A percentile compares a stretch with the other conserved stretches of the same genome.
Conservation (phyloP, 2,797 vertebrate species). For the Ptychobarbus kaznakovi region DNA sequence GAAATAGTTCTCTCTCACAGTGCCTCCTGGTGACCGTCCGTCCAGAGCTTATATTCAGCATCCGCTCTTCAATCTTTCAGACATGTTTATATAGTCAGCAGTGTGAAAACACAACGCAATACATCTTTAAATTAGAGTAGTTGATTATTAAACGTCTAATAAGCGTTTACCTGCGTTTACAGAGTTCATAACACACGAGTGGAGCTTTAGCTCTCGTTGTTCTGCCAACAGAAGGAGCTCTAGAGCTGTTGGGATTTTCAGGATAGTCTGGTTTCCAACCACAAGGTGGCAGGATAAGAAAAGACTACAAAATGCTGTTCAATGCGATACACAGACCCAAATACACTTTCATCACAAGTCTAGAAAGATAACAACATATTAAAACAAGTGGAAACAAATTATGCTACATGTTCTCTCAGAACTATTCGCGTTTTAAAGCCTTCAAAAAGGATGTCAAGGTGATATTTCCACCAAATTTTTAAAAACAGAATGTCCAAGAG, state of each 20-base stretch:
- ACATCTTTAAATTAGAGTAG: neutral
- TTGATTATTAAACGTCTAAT: neutral
- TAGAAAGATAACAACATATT: neutral
- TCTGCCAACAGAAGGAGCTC: neutral
- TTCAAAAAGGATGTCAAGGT: neutral
- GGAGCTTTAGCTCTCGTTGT: neutral
- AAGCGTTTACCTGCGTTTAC: neutral
- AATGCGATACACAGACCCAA: neutral
- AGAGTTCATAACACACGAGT: neutral
- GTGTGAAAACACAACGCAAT: neutral
- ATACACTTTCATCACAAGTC: neutral
- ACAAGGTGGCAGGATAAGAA: conserved; percentile 8
- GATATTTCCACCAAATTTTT: no score
- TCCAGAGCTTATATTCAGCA: neutral
- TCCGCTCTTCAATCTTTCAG: neutral
- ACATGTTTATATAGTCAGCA: neutral
- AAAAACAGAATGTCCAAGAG: no score
- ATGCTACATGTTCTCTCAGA: neutral
- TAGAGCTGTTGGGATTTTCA: neutral
- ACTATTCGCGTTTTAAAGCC: neutral
- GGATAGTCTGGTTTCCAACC: neutral
- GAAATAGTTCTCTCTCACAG: neutral
- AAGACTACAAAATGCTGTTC: neutral
- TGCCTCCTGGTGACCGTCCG: neutral
- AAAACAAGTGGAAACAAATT: neutral